Evolutionary conservation across 2,888 invertebrate species (phyloP).

Genomic region (Dyspetes luteomarginatus): DNA sequence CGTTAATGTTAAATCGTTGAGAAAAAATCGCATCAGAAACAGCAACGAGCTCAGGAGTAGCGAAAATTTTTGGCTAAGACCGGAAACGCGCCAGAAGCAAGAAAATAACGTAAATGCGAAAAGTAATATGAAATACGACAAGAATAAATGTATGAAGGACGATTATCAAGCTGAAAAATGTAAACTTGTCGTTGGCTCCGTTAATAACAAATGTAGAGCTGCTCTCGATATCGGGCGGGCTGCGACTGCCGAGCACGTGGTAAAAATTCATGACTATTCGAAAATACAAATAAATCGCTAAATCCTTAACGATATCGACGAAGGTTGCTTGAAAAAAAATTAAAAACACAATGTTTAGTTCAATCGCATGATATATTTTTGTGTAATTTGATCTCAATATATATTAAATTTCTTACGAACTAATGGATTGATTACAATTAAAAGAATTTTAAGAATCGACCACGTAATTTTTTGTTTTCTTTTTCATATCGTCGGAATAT

Average conservation of each 20-base stretch:
- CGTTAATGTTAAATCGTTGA: slow-evolving; percentile 56
- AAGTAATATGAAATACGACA: too few species aligned
- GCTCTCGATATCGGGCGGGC: neutral
- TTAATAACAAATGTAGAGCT: neutral
- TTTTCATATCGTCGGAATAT: neutral
- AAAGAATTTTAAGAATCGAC: slow-evolving; percentile 64
- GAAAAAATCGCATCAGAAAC: slow-evolving; percentile 57
- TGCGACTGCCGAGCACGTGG: neutral
- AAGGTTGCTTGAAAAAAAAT: neutral
- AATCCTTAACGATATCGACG: neutral
- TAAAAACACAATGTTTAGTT: slow-evolving; percentile 54
- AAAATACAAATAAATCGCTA: neutral
- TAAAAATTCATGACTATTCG: slow-evolving; percentile 53
- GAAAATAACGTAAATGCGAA: slow-evolving; percentile 3
- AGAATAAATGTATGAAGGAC: slow-evolving; percentile 1
- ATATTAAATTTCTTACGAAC: slow-evolving; percentile 79
- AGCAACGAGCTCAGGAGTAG: slow-evolving; percentile 51
- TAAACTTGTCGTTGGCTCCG: neutral
- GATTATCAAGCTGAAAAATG: neutral
- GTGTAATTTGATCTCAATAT: slow-evolving; percentile 72
- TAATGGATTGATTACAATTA: slow-evolving; percentile 75
- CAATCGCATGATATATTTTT: slow-evolving; percentile 72
- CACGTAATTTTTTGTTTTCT: slow-evolving; percentile 8
- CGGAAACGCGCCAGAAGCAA: slow-evolving; percentile 15
- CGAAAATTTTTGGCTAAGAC: slow-evolving; percentile 62